phyloP scores from a whole-genome alignment of 2,888 invertebrate genomes.

The Lithophane socia region DNA sequence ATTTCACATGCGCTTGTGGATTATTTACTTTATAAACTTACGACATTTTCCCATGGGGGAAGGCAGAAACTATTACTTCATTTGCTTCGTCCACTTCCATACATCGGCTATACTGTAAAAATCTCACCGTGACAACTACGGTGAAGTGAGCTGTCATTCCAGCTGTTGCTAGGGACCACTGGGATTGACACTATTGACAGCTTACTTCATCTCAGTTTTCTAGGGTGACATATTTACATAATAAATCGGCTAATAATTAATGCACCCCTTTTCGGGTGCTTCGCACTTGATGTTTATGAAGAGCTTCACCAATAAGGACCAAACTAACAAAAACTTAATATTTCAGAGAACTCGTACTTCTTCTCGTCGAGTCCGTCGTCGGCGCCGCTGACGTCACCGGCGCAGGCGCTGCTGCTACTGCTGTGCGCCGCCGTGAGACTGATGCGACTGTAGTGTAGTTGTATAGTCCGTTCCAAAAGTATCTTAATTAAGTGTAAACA shows the following conservation, averaged over 20 bases:
- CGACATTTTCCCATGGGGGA: no score
- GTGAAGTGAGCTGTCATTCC: neutral
- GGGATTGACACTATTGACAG: neutral
- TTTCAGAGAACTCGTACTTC: constrained; percentile 73
- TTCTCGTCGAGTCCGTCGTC: constrained; percentile 72
- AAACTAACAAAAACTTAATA: neutral
- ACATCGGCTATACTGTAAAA: neutral
- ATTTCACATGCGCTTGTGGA: neutral
- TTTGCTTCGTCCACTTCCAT: neutral
- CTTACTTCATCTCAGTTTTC: neutral
- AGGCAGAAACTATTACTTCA: neutral
- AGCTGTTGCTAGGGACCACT: neutral
- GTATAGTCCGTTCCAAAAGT: constrained; percentile 7
- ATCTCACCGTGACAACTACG: neutral
- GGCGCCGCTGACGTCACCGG: constrained; percentile 39
- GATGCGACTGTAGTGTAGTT: constrained; percentile 43
- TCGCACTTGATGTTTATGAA: neutral
- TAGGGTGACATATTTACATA: neutral
- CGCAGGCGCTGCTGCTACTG: constrained; percentile 41
- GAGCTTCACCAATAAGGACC: neutral
- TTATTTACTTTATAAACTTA: neutral
- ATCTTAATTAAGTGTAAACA: neutral
- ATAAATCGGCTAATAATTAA: neutral
- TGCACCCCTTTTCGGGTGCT: no score
- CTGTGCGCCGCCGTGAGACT: constrained; percentile 30